A percentile compares a stretch with the other conserved stretches of the same genome.
These are phyloP conservation scores for Hypocryptadius cinnamomeus DNA, from an alignment of 2,113 vertebrate genomes.

Conservation along the genomic window DNA sequence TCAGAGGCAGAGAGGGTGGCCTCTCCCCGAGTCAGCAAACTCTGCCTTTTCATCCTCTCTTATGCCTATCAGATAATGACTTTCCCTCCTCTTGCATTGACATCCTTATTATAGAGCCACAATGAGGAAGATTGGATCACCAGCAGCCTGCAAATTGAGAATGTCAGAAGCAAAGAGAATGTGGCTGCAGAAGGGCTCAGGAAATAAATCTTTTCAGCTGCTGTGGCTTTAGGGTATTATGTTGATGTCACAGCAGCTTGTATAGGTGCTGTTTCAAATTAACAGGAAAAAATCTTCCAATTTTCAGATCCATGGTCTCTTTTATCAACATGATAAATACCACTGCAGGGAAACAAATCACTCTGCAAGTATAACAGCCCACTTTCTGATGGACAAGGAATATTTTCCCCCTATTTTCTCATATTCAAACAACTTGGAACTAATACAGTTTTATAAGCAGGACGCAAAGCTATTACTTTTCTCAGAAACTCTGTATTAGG, in stretches of 20 bases:
- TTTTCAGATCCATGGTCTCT: constrained; percentile 30
- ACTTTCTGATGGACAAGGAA: neutral
- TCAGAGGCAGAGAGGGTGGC: constrained; percentile 1
- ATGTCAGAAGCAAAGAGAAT: constrained; percentile 32
- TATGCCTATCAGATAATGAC: constrained; percentile 28
- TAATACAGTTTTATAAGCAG: neutral
- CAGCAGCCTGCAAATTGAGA: constrained; percentile 31
- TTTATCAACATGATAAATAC: constrained; percentile 60
- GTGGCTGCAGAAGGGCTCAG: constrained; percentile 4
- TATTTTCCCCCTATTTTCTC: neutral
- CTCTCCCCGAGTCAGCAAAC: neutral
- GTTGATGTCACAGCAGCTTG: constrained; percentile 46
- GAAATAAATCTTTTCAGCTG: constrained; percentile 63
- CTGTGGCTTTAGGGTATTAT: constrained; percentile 32
- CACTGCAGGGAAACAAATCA: constrained; percentile 40
- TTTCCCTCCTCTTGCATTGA: constrained; percentile 4
- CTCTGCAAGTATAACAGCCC: neutral
- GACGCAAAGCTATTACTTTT: neutral
- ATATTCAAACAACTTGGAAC: constrained; percentile 10
- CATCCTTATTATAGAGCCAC: constrained; percentile 47
- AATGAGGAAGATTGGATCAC: constrained; percentile 47
- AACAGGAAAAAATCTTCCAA: constrained; percentile 50
- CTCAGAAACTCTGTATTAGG: neutral
- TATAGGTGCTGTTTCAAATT: constrained; percentile 59
- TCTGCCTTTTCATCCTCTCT: constrained; percentile 21